phyloP scores from a whole-genome alignment of 53 echinoderm and acorn worm species.

The Zoroaster sp. region DNA sequence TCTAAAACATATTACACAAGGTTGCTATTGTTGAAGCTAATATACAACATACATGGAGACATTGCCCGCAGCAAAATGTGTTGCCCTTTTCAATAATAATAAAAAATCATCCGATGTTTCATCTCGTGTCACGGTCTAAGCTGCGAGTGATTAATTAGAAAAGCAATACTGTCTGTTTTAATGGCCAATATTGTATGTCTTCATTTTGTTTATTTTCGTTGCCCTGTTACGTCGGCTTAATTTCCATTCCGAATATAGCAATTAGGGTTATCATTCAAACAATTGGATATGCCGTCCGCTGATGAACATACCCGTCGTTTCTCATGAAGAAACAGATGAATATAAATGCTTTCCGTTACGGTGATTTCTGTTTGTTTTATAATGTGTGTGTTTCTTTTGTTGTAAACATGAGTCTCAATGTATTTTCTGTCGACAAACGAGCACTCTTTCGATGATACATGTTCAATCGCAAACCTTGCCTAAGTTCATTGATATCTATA shows the following conservation, averaged over 20 bases:
- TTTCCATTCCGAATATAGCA: neutral
- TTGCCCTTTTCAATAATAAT: too few relatives aligned
- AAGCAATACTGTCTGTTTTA: neutral
- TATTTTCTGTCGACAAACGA: neutral
- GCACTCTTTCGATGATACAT: too few relatives aligned
- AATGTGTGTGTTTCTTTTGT: neutral
- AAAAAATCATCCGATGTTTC: neutral
- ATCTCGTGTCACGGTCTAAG: neutral
- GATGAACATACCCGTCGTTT: neutral
- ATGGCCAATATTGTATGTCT: neutral
- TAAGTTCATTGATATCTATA: too few relatives aligned
- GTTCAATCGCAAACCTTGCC: too few relatives aligned
- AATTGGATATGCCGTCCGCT: neutral
- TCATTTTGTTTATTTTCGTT: constrained; percentile 1
- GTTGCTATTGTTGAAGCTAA: too few relatives aligned
- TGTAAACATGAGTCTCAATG: neutral
- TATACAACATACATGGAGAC: too few relatives aligned
- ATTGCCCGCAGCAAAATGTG: too few relatives aligned
- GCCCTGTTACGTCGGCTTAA: neutral
- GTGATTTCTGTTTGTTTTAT: neutral
- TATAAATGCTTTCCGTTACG: neutral
- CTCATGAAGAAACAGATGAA: neutral
- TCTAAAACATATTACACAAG: too few relatives aligned
- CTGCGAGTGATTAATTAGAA: neutral
- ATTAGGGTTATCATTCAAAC: neutral